phyloP scores from a whole-genome alignment of 2,888 invertebrate genomes.

The Pachymerium ferrugineum region DNA sequence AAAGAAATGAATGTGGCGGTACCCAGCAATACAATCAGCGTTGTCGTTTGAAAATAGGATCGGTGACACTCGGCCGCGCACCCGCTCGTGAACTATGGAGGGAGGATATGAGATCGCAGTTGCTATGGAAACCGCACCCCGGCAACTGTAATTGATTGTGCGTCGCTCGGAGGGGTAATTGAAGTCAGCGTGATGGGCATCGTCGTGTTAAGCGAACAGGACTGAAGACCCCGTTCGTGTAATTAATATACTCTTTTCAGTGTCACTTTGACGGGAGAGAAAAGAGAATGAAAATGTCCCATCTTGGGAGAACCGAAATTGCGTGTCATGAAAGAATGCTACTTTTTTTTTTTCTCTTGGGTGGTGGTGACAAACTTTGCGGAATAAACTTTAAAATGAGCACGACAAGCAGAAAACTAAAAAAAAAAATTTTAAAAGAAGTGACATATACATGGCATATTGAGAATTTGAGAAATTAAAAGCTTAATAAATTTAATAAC shows the following conservation, averaged over 20 bases:
- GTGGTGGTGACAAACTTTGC: not conserved
- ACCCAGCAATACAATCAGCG: slow-evolving; percentile 13
- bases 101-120: slow-evolving; percentile 17
- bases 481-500: not conserved
- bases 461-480: not conserved
- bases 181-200: slow-evolving; percentile 31
- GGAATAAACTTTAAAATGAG: slow-evolving; percentile 16
- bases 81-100: slow-evolving; percentile 12
- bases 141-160: slow-evolving; percentile 31
- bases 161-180: slow-evolving; percentile 29
- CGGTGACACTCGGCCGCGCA: slow-evolving; percentile 15
- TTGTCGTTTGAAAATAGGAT: slow-evolving; percentile 1
- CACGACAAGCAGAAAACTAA: not conserved
- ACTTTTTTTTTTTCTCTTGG: not conserved
- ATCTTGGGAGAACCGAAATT: slow-evolving; percentile 11
- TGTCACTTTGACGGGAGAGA: slow-evolving; percentile 1
- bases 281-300: slow-evolving; percentile 10
- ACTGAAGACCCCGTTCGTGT: slow-evolving; percentile 13
- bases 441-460: not conserved
- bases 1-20: not conserved
- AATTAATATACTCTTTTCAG: slow-evolving; percentile 28
- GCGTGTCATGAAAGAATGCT: slow-evolving; percentile 5
- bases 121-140: not conserved
- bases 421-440: not conserved
- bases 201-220: slow-evolving; percentile 28